phyloP scores from a whole-genome alignment of 2,113 vertebrate genomes.

The Lethenteron reissneri region DNA sequence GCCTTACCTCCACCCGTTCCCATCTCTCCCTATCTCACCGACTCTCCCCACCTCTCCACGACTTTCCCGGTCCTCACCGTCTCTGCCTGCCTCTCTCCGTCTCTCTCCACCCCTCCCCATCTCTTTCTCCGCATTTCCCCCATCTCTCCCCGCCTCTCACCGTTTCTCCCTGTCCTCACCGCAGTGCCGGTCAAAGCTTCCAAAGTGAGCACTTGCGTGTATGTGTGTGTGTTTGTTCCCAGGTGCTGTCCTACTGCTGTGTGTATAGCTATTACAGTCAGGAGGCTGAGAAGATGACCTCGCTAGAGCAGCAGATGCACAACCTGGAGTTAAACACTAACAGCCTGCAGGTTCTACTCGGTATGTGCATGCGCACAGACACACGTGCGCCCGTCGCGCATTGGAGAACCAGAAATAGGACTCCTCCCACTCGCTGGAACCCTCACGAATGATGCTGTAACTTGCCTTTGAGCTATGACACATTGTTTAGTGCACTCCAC shows the following conservation, averaged over 20 bases:
- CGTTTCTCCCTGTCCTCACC: background rate
- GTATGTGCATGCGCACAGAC: slow-evolving; percentile 22
- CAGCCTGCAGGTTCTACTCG: slow-evolving; percentile 65
- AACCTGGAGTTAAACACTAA: slow-evolving; percentile 70
- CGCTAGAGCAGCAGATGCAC: slow-evolving; percentile 74
- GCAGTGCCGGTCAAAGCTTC: no score
- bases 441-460: no score
- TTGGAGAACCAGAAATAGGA: no score
- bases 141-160: background rate
- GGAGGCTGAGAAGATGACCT: slow-evolving; percentile 60
- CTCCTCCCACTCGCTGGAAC: no score
- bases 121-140: background rate
- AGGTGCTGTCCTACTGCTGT: slow-evolving; percentile 81
- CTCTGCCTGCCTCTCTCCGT: background rate
- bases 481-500: no score
- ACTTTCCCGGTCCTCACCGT: background rate
- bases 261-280: slow-evolving; percentile 94
- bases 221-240: background rate
- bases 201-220: background rate
- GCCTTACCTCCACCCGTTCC: no score
- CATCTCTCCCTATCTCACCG: background rate
- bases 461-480: no score
- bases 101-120: background rate
- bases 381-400: no score
- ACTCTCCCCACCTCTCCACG: background rate